Percentiles rank a stretch among this genome's conserved stretches.
Evolutionary conservation across 2,797 vertebrate genomes (phyloP).

Genomic region (Mastacembelus armatus): DNA sequence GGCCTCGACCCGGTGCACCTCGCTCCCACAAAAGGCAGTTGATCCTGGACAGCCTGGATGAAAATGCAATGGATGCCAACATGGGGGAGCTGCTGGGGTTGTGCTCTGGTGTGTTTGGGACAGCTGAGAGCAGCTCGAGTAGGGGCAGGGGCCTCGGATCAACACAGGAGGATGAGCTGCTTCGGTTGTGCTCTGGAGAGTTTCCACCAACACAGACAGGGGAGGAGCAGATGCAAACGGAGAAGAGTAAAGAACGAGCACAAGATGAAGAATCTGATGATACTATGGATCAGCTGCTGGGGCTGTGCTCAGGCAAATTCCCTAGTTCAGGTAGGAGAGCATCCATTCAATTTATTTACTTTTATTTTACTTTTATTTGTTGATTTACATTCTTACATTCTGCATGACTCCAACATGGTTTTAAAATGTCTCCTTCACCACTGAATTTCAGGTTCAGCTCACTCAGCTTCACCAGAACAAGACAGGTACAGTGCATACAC

Average conservation of each 20-base stretch:
- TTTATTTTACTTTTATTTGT: too few species aligned
- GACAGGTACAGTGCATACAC: conserved; percentile 66
- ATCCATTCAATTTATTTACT: too few species aligned
- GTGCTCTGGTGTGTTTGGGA: conserved; percentile 88
- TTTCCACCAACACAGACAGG: conserved; percentile 80
- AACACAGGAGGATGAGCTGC: conserved; percentile 87
- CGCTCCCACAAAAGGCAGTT: conserved; percentile 90
- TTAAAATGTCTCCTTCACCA: too few species aligned
- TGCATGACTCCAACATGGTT: too few species aligned
- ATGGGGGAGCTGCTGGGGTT: conserved; percentile 95
- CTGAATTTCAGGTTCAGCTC: conserved; percentile 58
- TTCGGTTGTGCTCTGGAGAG: conserved; percentile 92
- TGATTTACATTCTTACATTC: too few species aligned
- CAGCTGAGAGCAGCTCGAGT: background rate
- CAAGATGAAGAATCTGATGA: conserved; percentile 50
- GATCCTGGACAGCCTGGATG: conserved; percentile 91
- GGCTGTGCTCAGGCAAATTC: conserved; percentile 90
- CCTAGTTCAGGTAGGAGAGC: conserved; percentile 79
- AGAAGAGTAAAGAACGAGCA: background rate
- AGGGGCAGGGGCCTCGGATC: background rate
- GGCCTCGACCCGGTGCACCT: conserved; percentile 67
- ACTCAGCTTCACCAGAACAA: conserved; percentile 36
- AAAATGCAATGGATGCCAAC: conserved; percentile 98
- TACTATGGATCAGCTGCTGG: conserved; percentile 87
- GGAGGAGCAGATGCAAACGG: conserved; percentile 28